phyloP scores from a whole-genome alignment of 2,888 invertebrate genomes.

The Labia minor region DNA sequence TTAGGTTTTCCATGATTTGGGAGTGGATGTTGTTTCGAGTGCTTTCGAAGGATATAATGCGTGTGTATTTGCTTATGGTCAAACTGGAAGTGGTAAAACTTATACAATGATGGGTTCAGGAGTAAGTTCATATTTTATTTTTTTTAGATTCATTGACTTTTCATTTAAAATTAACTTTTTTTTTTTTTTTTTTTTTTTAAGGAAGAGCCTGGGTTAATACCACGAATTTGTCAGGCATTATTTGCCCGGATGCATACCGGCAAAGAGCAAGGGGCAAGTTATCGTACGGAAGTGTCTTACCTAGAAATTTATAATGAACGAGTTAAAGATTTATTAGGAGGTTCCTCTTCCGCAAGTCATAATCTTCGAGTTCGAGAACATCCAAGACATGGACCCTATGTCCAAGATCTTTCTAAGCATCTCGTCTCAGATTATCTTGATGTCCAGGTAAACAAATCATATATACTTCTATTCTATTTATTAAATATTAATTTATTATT shows the following conservation, averaged over 20 bases:
- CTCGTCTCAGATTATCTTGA: constrained; percentile 76
- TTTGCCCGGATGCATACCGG: constrained; percentile 73
- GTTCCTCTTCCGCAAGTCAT: constrained; percentile 46
- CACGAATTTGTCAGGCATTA: constrained; percentile 71
- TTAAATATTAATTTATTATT: too few species aligned
- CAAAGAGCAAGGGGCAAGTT: constrained; percentile 69
- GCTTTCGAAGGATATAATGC: constrained; percentile 80
- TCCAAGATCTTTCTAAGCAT: constrained; percentile 76
- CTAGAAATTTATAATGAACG: constrained; percentile 78
- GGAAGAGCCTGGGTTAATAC: constrained; percentile 54
- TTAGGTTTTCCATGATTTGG: constrained; percentile 60
- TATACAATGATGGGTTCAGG: constrained; percentile 84
- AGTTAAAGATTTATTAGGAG: constrained; percentile 57
- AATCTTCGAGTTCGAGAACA: constrained; percentile 68
- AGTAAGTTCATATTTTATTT: constrained; percentile 37
- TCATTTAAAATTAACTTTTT: neutral
- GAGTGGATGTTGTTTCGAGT: constrained; percentile 66
- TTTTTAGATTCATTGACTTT: constrained; percentile 15
- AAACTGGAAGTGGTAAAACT: constrained; percentile 84
- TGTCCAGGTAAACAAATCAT: constrained; percentile 63
- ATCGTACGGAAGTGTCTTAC: constrained; percentile 77
- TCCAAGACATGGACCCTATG: constrained; percentile 69
- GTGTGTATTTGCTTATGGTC: constrained; percentile 84
- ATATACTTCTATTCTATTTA: constrained; percentile 21
- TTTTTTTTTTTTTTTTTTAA: constrained; percentile 23